These are phyloP conservation scores for Esperia sulphurella DNA, from an alignment of 2,888 invertebrate genomes.

Conservation along the genomic window DNA sequence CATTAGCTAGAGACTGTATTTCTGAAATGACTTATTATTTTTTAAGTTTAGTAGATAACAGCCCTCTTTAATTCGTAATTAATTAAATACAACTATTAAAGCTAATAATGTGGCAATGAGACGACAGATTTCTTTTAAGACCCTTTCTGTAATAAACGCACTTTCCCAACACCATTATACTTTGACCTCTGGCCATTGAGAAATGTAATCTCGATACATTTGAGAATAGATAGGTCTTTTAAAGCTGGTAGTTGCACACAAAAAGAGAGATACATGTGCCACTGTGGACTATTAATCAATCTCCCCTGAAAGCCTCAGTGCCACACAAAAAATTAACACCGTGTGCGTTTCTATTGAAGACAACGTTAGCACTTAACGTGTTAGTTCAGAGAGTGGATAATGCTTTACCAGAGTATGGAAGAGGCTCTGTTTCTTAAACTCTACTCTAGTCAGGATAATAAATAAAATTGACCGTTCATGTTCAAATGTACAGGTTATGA, in stretches of 20 bases:
- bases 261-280: slow-evolving; percentile 50
- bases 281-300: slow-evolving; percentile 64
- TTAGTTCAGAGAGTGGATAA: not conserved
- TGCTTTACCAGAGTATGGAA: not conserved
- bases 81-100: slow-evolving; percentile 23
- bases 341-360: slow-evolving; percentile 20
- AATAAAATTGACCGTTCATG: no score
- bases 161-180: slow-evolving; percentile 31
- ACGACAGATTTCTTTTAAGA: slow-evolving; percentile 32
- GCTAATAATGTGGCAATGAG: slow-evolving; percentile 39
- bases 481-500: no score
- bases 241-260: slow-evolving; percentile 28
- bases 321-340: slow-evolving; percentile 47
- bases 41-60: no score
- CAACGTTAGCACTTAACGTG: slow-evolving; percentile 11
- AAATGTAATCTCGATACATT: not conserved
- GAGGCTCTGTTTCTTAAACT: not conserved
- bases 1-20: no score
- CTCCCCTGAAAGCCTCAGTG: slow-evolving; percentile 63
- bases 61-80: slow-evolving; percentile 13
- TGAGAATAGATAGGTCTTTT: slow-evolving; percentile 20
- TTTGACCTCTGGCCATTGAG: slow-evolving; percentile 19
- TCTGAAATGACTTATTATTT: no score
- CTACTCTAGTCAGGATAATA: no score
- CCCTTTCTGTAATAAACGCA: slow-evolving; percentile 27